Percentiles rank a stretch among this genome's conserved stretches.
phyloP scores from a whole-genome alignment of 2,888 invertebrate species.

The Alviniconcha strummeri region DNA sequence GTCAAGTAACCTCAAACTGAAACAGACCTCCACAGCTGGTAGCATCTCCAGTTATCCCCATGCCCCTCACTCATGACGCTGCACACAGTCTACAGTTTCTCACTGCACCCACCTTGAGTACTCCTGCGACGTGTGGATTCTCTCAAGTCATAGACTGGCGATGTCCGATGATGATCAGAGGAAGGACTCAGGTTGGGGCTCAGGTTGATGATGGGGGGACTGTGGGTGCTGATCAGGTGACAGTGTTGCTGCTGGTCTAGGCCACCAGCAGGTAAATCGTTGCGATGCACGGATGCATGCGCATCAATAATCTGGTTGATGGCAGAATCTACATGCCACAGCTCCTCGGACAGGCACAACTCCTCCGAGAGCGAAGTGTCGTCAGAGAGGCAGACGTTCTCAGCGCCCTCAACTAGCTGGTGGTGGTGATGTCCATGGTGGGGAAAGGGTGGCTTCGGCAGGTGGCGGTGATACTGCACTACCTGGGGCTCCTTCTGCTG shows the following conservation, averaged over 20 bases:
- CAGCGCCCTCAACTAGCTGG: conserved; percentile 40
- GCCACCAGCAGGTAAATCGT: conserved; percentile 10
- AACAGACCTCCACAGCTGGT: too few species aligned
- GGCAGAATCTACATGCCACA: conserved; percentile 30
- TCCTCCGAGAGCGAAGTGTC: conserved; percentile 22
- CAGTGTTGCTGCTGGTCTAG: conserved; percentile 36
- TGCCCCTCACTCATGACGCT: too few species aligned
- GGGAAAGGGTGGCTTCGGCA: conserved; percentile 49
- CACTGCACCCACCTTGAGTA: conserved; percentile 54
- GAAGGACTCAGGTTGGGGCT: conserved; percentile 63
- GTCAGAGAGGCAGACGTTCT: conserved; percentile 32
- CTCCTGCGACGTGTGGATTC: conserved; percentile 66
- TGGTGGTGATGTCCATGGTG: conserved; percentile 43
- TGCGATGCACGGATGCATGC: conserved; percentile 28
- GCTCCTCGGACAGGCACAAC: conserved; percentile 26
- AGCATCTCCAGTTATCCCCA: too few species aligned
- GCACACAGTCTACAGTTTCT: too few species aligned
- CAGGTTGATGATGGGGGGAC: conserved; percentile 71
- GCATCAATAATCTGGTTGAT: conserved; percentile 26
- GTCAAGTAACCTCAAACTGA: too few species aligned
- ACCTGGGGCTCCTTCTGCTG: conserved; percentile 59
- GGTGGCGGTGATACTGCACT: conserved; percentile 47
- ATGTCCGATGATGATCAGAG: conserved; percentile 61
- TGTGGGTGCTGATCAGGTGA: conserved; percentile 69
- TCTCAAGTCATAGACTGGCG: conserved; percentile 69